Percentiles rank a stretch among this genome's conserved stretches.
phyloP scores from a whole-genome alignment of 2,797 vertebrate genomes.

The Calcarius lapponicus region DNA sequence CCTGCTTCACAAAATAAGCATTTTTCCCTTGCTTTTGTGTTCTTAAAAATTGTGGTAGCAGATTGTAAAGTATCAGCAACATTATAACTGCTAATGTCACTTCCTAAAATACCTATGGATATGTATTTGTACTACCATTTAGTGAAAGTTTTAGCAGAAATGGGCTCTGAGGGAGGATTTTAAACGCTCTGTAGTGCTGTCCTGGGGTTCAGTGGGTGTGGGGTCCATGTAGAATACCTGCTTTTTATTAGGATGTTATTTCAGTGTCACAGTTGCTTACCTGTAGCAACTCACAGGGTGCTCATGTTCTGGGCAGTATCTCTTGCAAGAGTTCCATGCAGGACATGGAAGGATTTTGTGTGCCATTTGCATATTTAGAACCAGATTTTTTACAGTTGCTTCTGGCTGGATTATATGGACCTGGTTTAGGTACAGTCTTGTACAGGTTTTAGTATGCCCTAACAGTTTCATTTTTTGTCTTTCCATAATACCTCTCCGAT shows the following conservation, averaged over 20 bases:
- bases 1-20: neutral
- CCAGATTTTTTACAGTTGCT: neutral
- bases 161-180: neutral
- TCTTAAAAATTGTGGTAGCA: neutral
- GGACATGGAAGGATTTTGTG: neutral
- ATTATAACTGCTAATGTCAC: neutral
- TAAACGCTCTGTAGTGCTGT: neutral
- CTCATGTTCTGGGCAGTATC: neutral
- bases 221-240: neutral
- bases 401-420: neutral
- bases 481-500: neutral
- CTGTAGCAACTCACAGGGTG: neutral
- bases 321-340: rapidly evolving
- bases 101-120: neutral
- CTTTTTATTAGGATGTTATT: neutral
- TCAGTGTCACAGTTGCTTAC: neutral
- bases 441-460: neutral
- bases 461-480: neutral
- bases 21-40: neutral
- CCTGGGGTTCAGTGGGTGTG: neutral
- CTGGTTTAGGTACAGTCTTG: neutral
- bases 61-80: neutral
- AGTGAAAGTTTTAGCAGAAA: neutral
- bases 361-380: neutral
- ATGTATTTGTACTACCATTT: neutral